Percentiles rank a stretch among this genome's conserved stretches.
Conservation (phyloP, 2,888 invertebrate genomes). For the Thymelicus lineola region DNA sequence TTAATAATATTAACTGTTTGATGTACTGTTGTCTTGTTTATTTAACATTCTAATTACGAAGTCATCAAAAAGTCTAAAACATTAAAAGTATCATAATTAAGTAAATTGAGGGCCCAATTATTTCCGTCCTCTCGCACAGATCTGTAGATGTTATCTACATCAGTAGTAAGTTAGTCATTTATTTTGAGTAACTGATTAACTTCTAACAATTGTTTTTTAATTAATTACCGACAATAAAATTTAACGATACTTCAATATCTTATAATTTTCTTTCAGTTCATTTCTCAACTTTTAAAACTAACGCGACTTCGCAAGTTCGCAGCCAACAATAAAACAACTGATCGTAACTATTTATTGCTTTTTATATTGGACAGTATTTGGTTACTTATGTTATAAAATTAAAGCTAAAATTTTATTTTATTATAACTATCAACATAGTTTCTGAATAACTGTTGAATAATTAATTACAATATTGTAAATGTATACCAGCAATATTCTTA, state of each 20-base stretch:
- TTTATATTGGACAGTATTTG: too few species aligned
- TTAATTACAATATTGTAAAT: too few species aligned
- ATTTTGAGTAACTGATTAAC: constrained; percentile 2
- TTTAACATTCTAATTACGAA: constrained; percentile 41
- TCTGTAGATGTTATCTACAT: constrained; percentile 16
- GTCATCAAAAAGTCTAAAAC: constrained; percentile 19
- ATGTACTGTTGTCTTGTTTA: constrained; percentile 69
- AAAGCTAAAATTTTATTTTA: too few species aligned
- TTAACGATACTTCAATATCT: background rate
- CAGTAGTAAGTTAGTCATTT: constrained; percentile 12
- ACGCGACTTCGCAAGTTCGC: too few species aligned
- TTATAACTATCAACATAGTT: too few species aligned
- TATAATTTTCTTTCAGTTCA: background rate
- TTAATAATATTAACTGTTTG: constrained; percentile 84
- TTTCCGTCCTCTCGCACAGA: constrained; percentile 22
- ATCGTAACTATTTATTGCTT: too few species aligned
- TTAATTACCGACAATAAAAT: constrained; percentile 18
- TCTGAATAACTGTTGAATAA: too few species aligned
- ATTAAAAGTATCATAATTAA: constrained; percentile 18
- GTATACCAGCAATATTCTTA: too few species aligned
- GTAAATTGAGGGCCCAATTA: constrained; percentile 19
- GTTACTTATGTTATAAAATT: too few species aligned
- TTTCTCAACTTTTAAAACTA: background rate
- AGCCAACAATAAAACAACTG: too few species aligned
- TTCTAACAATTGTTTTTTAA: constrained; percentile 12